These are phyloP conservation scores for Pantherophis guttatus DNA, from an alignment of 2,113 vertebrate species.

Conservation along the genomic window DNA sequence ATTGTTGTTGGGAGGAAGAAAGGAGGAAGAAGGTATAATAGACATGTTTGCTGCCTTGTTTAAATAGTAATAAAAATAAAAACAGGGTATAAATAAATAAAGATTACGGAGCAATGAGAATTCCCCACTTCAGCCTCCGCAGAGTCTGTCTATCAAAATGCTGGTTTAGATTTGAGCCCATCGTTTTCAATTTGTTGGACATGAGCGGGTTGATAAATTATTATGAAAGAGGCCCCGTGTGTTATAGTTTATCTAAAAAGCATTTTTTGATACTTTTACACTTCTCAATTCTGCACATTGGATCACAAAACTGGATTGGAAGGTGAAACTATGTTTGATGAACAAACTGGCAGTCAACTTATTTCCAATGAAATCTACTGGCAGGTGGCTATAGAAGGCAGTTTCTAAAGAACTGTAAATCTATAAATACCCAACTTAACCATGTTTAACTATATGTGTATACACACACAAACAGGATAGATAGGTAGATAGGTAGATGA, in stretches of 20 bases:
- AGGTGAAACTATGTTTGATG: too few relatives aligned
- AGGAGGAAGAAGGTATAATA: not conserved
- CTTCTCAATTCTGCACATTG: not conserved
- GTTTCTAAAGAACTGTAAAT: not conserved
- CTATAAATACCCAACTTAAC: not conserved
- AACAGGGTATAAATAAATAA: not conserved
- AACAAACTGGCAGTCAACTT: not conserved
- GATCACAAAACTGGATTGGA: not conserved
- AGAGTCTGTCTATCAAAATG: not conserved
- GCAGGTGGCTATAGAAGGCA: not conserved
- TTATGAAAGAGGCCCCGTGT: not conserved
- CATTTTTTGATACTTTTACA: not conserved
- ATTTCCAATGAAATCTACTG: not conserved
- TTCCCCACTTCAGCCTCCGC: not conserved
- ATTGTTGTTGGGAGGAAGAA: not conserved
- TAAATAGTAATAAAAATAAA: not conserved
- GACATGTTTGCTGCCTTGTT: not conserved
- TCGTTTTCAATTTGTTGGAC: constrained; percentile 9
- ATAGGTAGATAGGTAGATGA: too few relatives aligned
- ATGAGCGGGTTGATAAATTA: constrained; percentile 18
- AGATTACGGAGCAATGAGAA: not conserved
- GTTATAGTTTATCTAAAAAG: not conserved
- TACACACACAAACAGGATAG: not conserved
- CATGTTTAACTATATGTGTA: not conserved
- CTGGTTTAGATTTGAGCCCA: constrained; percentile 15